Conservation (phyloP, 2,113 vertebrate species). For the Anser cygnoides region DNA sequence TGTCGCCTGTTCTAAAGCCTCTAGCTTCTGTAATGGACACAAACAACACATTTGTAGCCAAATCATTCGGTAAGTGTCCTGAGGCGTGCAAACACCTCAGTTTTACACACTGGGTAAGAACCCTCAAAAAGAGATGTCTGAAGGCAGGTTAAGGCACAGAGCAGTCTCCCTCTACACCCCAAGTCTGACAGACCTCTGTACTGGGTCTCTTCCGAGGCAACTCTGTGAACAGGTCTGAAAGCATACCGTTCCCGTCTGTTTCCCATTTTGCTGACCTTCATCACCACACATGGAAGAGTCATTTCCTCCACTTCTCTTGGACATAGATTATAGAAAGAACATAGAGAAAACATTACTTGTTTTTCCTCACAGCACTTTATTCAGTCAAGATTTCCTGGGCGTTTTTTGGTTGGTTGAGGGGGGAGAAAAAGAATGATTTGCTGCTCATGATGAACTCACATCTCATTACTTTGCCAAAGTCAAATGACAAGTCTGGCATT, state of each 20-base stretch:
- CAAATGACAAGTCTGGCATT: neutral
- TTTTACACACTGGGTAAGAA: neutral
- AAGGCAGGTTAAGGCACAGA: neutral
- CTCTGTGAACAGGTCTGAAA: neutral
- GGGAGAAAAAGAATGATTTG: neutral
- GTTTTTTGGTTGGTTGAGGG: neutral
- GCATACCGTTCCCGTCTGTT: neutral
- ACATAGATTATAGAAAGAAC: neutral
- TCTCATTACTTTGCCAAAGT: neutral
- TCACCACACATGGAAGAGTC: neutral
- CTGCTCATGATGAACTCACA: neutral
- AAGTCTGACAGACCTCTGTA: neutral
- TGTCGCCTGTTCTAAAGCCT: neutral
- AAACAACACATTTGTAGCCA: too few relatives aligned
- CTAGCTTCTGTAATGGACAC: neutral
- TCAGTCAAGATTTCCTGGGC: neutral
- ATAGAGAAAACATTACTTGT: neutral
- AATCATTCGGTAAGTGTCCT: neutral
- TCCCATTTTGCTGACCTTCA: neutral
- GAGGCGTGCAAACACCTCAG: neutral
- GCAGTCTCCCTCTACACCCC: neutral
- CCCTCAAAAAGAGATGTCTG: neutral
- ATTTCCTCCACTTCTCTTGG: neutral
- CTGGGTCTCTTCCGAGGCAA: neutral
- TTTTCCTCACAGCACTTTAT: neutral